Evolutionary conservation across 2,888 invertebrate genomes (phyloP), one percentile per base, ranked within the genome.

Genomic region (Pachydiplax longipennis): DNA sequence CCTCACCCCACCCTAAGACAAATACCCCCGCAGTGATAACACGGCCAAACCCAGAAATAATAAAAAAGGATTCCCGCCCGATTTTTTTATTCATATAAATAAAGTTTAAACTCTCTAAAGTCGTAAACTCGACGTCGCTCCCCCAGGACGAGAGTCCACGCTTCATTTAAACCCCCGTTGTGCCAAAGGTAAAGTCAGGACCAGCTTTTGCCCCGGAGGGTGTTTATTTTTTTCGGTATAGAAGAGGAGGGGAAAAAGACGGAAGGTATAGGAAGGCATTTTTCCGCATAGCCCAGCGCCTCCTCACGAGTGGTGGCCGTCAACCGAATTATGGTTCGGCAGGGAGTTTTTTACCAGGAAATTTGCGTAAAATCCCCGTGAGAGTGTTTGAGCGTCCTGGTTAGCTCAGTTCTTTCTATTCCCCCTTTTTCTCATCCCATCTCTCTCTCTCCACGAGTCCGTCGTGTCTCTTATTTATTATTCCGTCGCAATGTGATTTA

Each of bases 381-480:
- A 65, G 37, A 65, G 37, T 58, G 37, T 65, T 37, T 22, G 87
- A 65, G 58, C 22, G 61, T 58, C 83, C 83, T 83, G 83, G 18
- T 58, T 10, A 35, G 44, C 53, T 15, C 10, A n/a, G 31, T 31
- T 31, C n/a, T 58, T 58, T n/a, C 61, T 61, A 61, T 83, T 15
- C 83, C 48, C 25, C 3, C 44, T 22, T 25, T 53, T 48, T 25
- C 53, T 5, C 13, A 48, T 48, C 53, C 25, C 13, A 48, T 48
- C 48, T 25, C 58, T 53, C 53, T 53, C 53, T 25, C 83, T 31
- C 58, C 22, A 2, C 87, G n/a, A 65, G 22, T 65, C 61, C 87
- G 61, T n/a, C 61, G 87, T 61, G 61, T 87, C 87, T 87, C 87
- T 87, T 87, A 87, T 87, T 87, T 87, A 87, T 87, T 87, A 87